Evolutionary conservation across 2,888 invertebrate species (phyloP).

Genomic region (Limnephilus lunatus): DNA sequence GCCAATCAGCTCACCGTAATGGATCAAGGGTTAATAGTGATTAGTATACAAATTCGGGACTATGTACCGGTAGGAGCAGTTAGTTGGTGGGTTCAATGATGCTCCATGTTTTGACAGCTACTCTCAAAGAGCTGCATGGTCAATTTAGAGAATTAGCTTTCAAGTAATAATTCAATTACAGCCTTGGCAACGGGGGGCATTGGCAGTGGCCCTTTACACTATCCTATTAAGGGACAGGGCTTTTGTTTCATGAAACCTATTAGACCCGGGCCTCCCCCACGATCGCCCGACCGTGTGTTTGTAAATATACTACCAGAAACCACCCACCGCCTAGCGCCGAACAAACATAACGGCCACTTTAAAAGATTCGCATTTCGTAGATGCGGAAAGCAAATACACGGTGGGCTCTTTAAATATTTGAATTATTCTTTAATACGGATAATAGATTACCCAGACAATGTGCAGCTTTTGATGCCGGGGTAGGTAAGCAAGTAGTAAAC

Average conservation of each 20-base stretch:
- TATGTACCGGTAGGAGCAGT: neutral
- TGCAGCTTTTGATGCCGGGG: neutral
- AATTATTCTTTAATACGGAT: slow-evolving; percentile 44
- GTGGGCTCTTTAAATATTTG: slow-evolving; percentile 34
- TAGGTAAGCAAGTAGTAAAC: neutral
- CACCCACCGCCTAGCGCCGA: neutral
- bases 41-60: neutral
- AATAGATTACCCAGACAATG: slow-evolving; percentile 22
- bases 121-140: slow-evolving; percentile 63
- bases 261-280: slow-evolving; percentile 35
- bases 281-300: slow-evolving; percentile 44
- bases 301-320: slow-evolving; percentile 30
- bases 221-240: slow-evolving; percentile 61
- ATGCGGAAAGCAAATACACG: slow-evolving; percentile 6
- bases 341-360: slow-evolving; percentile 32
- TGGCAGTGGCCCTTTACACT: slow-evolving; percentile 55
- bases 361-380: slow-evolving; percentile 48
- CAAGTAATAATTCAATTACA: slow-evolving; percentile 66
- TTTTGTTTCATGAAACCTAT: slow-evolving; percentile 62
- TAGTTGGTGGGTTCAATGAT: neutral
- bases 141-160: slow-evolving; percentile 66
- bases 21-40: neutral
- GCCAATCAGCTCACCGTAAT: neutral
- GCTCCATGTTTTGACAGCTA: slow-evolving; percentile 40
- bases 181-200: slow-evolving; percentile 59